These are phyloP conservation scores for Thalassaphorura encarpata DNA, from an alignment of 1,140 invertebrate genomes.

Conservation along the genomic window DNA sequence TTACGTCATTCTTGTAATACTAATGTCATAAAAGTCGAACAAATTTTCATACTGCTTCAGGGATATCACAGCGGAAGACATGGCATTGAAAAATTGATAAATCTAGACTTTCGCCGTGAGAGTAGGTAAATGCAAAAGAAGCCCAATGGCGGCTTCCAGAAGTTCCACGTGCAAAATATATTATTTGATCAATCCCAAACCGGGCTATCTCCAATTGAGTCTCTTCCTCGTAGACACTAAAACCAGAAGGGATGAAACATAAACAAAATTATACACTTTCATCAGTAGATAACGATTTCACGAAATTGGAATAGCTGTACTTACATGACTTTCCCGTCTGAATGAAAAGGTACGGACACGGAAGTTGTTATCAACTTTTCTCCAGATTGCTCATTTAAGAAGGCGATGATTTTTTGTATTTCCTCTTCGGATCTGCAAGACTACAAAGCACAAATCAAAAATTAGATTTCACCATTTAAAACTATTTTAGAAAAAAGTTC, in stretches of 20 bases:
- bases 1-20: constrained; percentile 8
- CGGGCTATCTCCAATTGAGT: constrained; percentile 72
- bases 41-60: constrained; percentile 95
- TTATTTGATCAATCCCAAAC: constrained; percentile 84
- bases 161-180: constrained; percentile 89
- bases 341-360: constrained; percentile 78
- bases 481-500: neutral
- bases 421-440: constrained; percentile 86
- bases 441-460: constrained; percentile 9
- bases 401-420: constrained; percentile 87
- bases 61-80: constrained; percentile 89
- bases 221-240: constrained; percentile 73
- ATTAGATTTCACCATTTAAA: neutral
- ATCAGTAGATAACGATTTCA: constrained; percentile 38
- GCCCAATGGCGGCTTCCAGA: constrained; percentile 67
- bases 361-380: constrained; percentile 63
- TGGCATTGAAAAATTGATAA: constrained; percentile 90
- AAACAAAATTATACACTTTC: constrained; percentile 59
- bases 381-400: constrained; percentile 64
- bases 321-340: constrained; percentile 54
- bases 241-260: neutral
- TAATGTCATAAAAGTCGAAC: constrained; percentile 2
- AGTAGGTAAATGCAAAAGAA: constrained; percentile 97
- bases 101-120: constrained; percentile 74
- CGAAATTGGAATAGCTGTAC: constrained; percentile 13